Evolutionary conservation across 2,888 invertebrate genomes (phyloP).

Genomic region (Lasioglossum marginatum): DNA sequence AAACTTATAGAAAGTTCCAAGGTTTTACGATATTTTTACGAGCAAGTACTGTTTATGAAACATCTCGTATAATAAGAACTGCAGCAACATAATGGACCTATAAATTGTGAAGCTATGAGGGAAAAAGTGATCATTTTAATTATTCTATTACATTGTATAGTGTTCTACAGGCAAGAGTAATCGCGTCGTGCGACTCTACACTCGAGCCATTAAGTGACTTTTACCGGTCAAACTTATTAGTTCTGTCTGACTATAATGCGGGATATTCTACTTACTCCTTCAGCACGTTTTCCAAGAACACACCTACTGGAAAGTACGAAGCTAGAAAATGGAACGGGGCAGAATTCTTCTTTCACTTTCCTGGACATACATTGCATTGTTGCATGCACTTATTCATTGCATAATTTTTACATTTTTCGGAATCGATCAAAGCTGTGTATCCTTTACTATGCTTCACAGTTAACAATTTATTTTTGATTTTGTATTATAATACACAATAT

Average conservation of each 20-base stretch:
- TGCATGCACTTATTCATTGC: neutral
- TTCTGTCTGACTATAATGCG: neutral
- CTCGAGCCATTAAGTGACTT: neutral
- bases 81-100: neutral
- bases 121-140: neutral
- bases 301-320: neutral
- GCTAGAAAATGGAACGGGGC: neutral
- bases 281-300: neutral
- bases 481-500: neutral
- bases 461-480: neutral
- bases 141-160: neutral
- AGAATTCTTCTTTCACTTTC: neutral
- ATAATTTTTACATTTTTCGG: neutral
- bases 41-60: neutral
- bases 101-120: neutral
- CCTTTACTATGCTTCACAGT: neutral
- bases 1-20: too few species aligned
- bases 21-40: neutral
- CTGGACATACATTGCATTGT: neutral
- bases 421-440: neutral
- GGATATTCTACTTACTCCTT: neutral
- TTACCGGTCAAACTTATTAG: neutral
- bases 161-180: neutral
- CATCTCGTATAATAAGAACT: neutral
- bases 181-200: neutral